Evolutionary conservation across 2,888 invertebrate species (phyloP).

Genomic region (Aplocera efformata): DNA sequence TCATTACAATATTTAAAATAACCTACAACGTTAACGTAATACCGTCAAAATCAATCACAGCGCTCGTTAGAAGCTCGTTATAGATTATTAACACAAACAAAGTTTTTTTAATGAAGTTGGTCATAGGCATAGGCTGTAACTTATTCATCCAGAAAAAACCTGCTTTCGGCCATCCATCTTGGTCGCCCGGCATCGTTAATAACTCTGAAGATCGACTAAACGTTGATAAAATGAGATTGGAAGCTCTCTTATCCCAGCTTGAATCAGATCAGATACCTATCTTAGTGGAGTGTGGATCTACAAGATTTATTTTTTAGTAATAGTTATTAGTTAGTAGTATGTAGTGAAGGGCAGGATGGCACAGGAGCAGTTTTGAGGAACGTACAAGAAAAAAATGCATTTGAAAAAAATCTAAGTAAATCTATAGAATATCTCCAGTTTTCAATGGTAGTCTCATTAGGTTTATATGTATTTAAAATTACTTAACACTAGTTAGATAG

Average conservation of each 20-base stretch:
- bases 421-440: no score
- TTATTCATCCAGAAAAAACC: slow-evolving; percentile 39
- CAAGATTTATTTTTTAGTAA: background rate
- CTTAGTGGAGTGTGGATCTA: slow-evolving; percentile 35
- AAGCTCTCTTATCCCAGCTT: slow-evolving; percentile 45
- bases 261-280: slow-evolving; percentile 61
- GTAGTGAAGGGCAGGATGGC: no score
- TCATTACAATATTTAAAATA: slow-evolving; percentile 8
- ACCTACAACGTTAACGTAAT: slow-evolving; percentile 14
- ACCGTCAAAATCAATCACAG: slow-evolving; percentile 38
- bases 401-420: no score
- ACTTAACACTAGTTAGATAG: no score
- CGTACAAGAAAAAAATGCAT: no score
- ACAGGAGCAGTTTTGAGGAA: no score
- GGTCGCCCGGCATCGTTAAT: slow-evolving; percentile 46
- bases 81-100: slow-evolving; percentile 44
- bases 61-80: slow-evolving; percentile 45
- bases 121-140: slow-evolving; percentile 40
- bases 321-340: no score
- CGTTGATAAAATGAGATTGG: slow-evolving; percentile 57
- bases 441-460: no score
- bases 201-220: slow-evolving; percentile 47
- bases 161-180: slow-evolving; percentile 45
- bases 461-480: no score
- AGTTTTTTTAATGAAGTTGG: slow-evolving; percentile 41